Evolutionary conservation across 1,140 invertebrate species (phyloP), one percentile per base, ranked within the genome.

Genomic region (Dryas iulia): DNA sequence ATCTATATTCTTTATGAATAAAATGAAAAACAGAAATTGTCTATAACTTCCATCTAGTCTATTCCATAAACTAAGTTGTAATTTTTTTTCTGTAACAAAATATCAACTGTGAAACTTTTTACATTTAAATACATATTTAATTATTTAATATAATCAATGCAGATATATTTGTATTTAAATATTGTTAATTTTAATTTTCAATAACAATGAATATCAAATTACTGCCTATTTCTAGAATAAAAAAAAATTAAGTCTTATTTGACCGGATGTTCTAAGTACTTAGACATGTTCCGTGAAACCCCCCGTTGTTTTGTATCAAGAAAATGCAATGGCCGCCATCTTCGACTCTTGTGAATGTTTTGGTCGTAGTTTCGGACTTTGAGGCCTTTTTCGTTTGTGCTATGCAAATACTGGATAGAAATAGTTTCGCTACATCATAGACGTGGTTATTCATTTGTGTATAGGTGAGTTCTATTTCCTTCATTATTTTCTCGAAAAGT

Each of bases 281-380:
- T 82, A 69, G 82, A 90, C 84, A 84, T 89, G 84, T 83, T 90
- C 85, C 83, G 80, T 89, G 89, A 89, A 84, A 86, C 89, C 90
- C 81, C 78, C 90, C 89, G 89, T 89, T 92, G 90, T 92, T 92
- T 92, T 92, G 90, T 89, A 91, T 90, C 86, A 83, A 82, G 86
- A 91, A 91, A 90, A 91, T 90, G 89, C 89, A 91, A 92, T 92
- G 90, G 89, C 89, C 89, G 89, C 91, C 91, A 92, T 92, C 89
- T 92, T 92, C 87, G 84, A 91, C 78, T 91, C 86, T 89, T 86
- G 85, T 91, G 84, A 91, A 92, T 92, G 91, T 92, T 92, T 92
- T 92, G 89, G 81, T 91, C 89, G 89, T 91, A 89, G 87, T 89
- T 91, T 84, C 84, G 78, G 72, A 89, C 82, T 90, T 89, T 91